A percentile compares a stretch with the other conserved stretches of the same genome.
Conservation (phyloP, 2,888 invertebrate species). For the Dolichomitus sp. region DNA sequence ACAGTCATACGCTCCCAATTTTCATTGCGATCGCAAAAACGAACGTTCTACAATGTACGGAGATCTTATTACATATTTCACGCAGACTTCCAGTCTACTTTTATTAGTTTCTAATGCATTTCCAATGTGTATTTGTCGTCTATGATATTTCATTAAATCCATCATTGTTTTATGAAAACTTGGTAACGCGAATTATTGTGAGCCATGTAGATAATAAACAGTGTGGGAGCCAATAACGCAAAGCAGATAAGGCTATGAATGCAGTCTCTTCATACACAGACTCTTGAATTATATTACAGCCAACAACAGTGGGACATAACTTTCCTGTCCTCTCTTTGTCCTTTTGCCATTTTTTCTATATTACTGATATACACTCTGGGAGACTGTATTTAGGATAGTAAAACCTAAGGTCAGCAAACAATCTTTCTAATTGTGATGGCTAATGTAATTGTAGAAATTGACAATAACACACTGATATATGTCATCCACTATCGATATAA, state of each 20-base stretch:
- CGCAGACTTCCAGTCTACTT: neutral
- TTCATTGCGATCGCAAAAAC: conserved; percentile 4
- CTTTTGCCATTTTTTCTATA: conserved; percentile 7
- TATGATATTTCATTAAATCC: conserved; percentile 22
- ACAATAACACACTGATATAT: conserved; percentile 68
- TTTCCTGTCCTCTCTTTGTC: neutral
- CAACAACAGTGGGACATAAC: neutral
- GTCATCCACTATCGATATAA: too few species aligned
- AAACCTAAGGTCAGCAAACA: too few species aligned
- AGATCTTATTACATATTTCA: neutral
- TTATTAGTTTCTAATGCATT: too few species aligned
- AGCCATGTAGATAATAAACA: conserved; percentile 33
- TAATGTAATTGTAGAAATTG: conserved; percentile 72
- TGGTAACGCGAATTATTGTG: conserved; percentile 8
- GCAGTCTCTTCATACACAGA: conserved; percentile 42
- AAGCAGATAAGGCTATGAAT: conserved; percentile 52
- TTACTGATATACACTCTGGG: too few species aligned
- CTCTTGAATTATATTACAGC: conserved; percentile 18
- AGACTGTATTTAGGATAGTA: too few species aligned
- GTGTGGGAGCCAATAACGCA: conserved; percentile 17
- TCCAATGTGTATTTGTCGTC: neutral
- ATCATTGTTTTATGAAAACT: neutral
- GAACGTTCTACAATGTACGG: neutral
- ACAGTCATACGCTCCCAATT: conserved; percentile 23
- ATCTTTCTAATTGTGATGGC: conserved; percentile 73